Percentiles rank a stretch among this genome's conserved stretches.
Evolutionary conservation across 2,888 invertebrate species (phyloP).

Genomic region (Drosophila ezoana): DNA sequence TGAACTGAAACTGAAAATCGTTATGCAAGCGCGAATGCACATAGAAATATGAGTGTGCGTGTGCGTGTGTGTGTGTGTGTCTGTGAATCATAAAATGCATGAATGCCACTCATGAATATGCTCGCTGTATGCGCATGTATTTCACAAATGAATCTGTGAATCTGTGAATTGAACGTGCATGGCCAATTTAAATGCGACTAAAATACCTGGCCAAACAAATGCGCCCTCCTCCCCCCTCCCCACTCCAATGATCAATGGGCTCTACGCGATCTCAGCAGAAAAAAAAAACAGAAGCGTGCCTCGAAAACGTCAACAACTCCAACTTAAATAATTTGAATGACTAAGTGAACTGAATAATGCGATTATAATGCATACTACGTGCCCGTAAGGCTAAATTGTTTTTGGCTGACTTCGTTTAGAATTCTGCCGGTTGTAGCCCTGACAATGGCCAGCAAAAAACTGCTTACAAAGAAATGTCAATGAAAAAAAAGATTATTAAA

Average conservation of each 20-base stretch:
- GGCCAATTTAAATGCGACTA: conserved; percentile 58
- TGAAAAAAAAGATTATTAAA: background rate
- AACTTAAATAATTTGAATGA: conserved; percentile 31
- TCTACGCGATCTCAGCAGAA: conserved; percentile 9
- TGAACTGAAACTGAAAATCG: conserved; percentile 36
- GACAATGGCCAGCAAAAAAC: conserved; percentile 1
- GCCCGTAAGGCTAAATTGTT: conserved; percentile 7
- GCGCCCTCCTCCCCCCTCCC: background rate
- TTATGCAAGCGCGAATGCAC: conserved; percentile 53
- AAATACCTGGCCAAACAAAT: conserved; percentile 34
- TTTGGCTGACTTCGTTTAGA: conserved; percentile 1
- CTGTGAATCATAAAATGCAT: conserved; percentile 49
- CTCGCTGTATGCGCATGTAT: conserved; percentile 28
- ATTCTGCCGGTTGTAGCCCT: conserved; percentile 8
- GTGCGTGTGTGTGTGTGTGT: conserved; percentile 15
- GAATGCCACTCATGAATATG: conserved; percentile 47
- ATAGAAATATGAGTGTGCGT: background rate
- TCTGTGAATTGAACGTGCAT: conserved; percentile 70
- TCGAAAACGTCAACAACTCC: conserved; percentile 18
- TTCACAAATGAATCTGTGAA: conserved; percentile 25
- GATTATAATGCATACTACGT: conserved; percentile 27
- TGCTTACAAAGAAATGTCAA: background rate
- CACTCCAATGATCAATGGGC: conserved; percentile 37
- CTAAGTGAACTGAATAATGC: conserved; percentile 26
- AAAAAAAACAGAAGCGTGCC: conserved; percentile 34